These are phyloP conservation scores for Plumapathes pennacea DNA, from an alignment of 92 coral and sea anemone genomes.

Conservation along the genomic window DNA sequence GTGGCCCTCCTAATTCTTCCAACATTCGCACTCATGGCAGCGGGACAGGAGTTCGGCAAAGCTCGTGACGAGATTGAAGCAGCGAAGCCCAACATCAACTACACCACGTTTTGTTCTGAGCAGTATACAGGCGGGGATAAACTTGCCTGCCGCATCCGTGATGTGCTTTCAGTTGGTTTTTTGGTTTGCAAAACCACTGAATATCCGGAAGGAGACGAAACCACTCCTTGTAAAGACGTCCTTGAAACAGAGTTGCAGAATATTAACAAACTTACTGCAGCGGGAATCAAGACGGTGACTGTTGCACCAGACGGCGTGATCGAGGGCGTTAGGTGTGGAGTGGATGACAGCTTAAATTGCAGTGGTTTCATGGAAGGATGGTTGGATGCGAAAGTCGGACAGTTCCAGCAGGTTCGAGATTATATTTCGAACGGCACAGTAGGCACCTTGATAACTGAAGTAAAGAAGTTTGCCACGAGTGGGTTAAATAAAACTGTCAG, in stretches of 20 bases:
- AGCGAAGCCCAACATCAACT: conserved; percentile 37
- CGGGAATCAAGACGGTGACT: conserved; percentile 20
- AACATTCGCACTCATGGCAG: background rate
- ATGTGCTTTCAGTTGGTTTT: conserved; percentile 38
- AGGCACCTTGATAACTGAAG: conserved; percentile 4
- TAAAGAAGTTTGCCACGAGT: conserved; percentile 8
- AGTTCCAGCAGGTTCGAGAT: conserved; percentile 41
- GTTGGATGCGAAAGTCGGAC: conserved; percentile 9
- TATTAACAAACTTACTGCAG: conserved; percentile 6
- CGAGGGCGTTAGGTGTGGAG: conserved; percentile 32
- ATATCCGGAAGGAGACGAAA: background rate
- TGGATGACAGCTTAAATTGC: conserved; percentile 1
- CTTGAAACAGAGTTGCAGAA: conserved; percentile 24
- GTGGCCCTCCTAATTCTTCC: conserved; percentile 2
- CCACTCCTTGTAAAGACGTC: conserved; percentile 7
- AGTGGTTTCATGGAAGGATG: conserved; percentile 49
- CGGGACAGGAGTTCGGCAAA: conserved; percentile 13
- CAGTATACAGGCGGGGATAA: conserved; percentile 29
- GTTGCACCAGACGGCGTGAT: conserved; percentile 19
- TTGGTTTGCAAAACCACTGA: conserved; percentile 41
- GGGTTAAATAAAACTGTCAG: background rate
- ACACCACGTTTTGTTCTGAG: conserved; percentile 26
- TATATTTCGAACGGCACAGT: conserved; percentile 2
- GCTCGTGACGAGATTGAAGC: conserved; percentile 33
- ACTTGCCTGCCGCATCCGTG: conserved; percentile 50